phyloP scores from a whole-genome alignment of 2,113 vertebrate species.

The Tylochromis polylepis region DNA sequence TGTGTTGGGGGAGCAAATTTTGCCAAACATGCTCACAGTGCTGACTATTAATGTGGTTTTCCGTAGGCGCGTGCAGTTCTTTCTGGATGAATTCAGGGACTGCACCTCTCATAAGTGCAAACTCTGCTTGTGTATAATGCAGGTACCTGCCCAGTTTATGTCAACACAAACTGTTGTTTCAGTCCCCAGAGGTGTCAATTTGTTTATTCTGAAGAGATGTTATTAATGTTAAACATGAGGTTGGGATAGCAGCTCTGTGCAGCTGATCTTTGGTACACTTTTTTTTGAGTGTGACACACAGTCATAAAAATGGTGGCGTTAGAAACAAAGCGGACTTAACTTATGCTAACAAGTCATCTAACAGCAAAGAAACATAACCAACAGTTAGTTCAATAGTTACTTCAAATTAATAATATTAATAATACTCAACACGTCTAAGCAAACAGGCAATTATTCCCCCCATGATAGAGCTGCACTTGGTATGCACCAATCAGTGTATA shows the following conservation, averaged over 20 bases:
- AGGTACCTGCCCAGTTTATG: neutral
- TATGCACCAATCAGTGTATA: no score
- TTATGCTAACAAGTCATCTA: neutral
- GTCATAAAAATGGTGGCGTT: no score
- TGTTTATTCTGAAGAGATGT: neutral
- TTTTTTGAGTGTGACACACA: no score
- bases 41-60: neutral
- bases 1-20: neutral
- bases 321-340: neutral
- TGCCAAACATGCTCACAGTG: neutral
- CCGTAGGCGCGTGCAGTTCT: neutral
- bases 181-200: neutral
- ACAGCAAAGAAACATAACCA: no score
- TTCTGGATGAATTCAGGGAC: neutral
- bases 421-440: no score
- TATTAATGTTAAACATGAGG: neutral
- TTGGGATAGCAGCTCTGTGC: neutral
- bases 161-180: neutral
- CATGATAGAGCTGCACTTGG: no score
- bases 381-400: no score
- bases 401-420: no score
- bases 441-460: no score
- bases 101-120: constrained; percentile 4
- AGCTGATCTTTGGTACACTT: neutral
- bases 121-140: neutral